phyloP scores from a whole-genome alignment of 2,888 invertebrate species.

The Protonemura montana region DNA sequence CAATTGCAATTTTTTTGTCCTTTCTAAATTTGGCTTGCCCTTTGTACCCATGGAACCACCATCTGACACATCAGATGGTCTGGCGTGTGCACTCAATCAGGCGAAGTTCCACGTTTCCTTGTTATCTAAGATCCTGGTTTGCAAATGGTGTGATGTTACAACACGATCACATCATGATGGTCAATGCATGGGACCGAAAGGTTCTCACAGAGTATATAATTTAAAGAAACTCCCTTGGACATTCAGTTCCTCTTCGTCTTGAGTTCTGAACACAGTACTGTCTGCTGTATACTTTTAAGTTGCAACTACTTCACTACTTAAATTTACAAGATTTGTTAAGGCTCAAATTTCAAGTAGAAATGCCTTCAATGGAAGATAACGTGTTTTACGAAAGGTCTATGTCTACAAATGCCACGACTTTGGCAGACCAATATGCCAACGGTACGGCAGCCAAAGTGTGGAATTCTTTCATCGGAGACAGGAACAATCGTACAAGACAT shows the following conservation, averaged over 20 bases:
- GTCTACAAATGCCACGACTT: slow-evolving; percentile 81
- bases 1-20: not conserved
- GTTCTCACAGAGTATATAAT: not conserved
- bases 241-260: not conserved
- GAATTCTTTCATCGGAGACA: slow-evolving; percentile 90
- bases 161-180: not conserved
- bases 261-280: not conserved
- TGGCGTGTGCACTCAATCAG: not conserved
- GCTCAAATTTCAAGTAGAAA: not conserved
- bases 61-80: not conserved
- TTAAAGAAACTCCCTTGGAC: not conserved
- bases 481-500: slow-evolving; percentile 81
- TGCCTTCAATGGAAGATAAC: slow-evolving; percentile 41
- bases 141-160: not conserved
- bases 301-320: not conserved
- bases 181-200: not conserved
- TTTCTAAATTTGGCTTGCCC: not conserved
- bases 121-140: not conserved
- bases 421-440: slow-evolving; percentile 87
- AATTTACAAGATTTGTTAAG: not conserved
- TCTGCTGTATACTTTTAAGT: not conserved
- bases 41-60: not conserved
- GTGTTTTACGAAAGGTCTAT: slow-evolving; percentile 80
- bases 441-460: slow-evolving; percentile 90
- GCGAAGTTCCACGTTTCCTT: not conserved